Base-by-base conservation (phyloP, 2,113 vertebrate species). In the Mohoua ochrocephala region DNA sequence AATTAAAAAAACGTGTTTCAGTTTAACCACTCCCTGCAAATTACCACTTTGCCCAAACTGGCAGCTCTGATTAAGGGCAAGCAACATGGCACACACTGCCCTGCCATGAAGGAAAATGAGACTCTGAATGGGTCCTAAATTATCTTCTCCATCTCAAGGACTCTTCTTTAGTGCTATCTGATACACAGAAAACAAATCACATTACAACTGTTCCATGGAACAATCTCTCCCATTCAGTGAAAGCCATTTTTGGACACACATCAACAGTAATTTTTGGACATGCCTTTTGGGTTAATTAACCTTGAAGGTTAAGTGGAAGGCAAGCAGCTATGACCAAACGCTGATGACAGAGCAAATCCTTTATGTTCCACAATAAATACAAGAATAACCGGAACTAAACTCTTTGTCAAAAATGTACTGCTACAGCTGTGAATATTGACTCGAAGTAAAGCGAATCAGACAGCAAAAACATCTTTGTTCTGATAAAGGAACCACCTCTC, bases 171-270 rank as follows among this genome's bases (percentile, higher is more conserved):
- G 37, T 41, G 39, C 52, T 60, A 41, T n/a, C 16, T 12, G 76
- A 91, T 92, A 84, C 41, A 80, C 10, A 85, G 83, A 63, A 93
- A 95, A 68, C n/a, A 95, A 95, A 97, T 70, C 61, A 74, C 14
- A 18, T 69, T n/a, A 17, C 67, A 79, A 59, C 28, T 41, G 19
- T 22, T 78, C 69, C 59, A 56, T 3, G 70, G 53, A 93, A 71
- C 13, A 77, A 96, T 89, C 91, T 83, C 84, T 21, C 61, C 75
- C 63, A 57, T 27, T 44, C 37, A 74, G 28, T 41, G 23, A 95
- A 83, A 65, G 35, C 41, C 50, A 60, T 49, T 75, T 97, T 95
- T 84, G 52, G 91, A 95, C 60, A 94, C 11, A 80, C 13, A 67
- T 23, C 2, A 65, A 76, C 60, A 84, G 33, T 33, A 95, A 87